Base-by-base conservation (phyloP, 2,888 invertebrate genomes). In the Teleogryllus oceanicus region DNA sequence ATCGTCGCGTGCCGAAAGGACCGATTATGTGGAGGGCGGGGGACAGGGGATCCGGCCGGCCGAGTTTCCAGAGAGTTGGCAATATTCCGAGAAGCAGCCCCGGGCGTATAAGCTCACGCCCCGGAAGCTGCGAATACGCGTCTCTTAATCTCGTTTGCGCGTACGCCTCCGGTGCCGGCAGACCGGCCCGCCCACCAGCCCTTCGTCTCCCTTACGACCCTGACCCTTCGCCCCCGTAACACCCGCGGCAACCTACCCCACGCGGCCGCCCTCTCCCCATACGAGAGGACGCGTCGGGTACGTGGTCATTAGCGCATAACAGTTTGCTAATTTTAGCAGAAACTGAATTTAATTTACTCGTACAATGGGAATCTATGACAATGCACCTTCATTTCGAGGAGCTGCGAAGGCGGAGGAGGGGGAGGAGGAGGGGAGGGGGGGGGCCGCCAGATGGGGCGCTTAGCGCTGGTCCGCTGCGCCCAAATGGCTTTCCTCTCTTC, bases 281-380 rank as follows among this genome's bases (percentile, higher is more conserved):
- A 18, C 62, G 62, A 13, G n/a, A n/a, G 1, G n/a, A 62, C 62
- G 8, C 16, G 5, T 37, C 62, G 62, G n/a, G 62, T 18, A 16
- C 16, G n/a, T 62, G n/a, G 16, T n/a, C 62, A 62, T 62, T 62
- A 62, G 62, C 62, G 16, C 62, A 62, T 62, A 62, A 62, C 62
- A 62, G 62, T 62, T 62, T 62, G 62, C 62, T 62, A 62, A 62
- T 62, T 62, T 62, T 62, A 62, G 12, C 62, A 62, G 62, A 62
- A 62, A 62, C 62, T 62, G 62, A 62, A 62, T 62, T 62, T 62
- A 62, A 62, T 62, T 62, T 62, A 62, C 62, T 62, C n/a, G 16
- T 11, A 62, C 62, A 62, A 62, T 62, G 62, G 62, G 62, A 62
- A 62, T 62, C 62, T 62, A 62, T 62, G 62, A 62, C 62, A 62